Evolutionary conservation across 2,113 vertebrate genomes (phyloP), one percentile per base, ranked within the genome.

Genomic region (Campylomormyrus tamandua): DNA sequence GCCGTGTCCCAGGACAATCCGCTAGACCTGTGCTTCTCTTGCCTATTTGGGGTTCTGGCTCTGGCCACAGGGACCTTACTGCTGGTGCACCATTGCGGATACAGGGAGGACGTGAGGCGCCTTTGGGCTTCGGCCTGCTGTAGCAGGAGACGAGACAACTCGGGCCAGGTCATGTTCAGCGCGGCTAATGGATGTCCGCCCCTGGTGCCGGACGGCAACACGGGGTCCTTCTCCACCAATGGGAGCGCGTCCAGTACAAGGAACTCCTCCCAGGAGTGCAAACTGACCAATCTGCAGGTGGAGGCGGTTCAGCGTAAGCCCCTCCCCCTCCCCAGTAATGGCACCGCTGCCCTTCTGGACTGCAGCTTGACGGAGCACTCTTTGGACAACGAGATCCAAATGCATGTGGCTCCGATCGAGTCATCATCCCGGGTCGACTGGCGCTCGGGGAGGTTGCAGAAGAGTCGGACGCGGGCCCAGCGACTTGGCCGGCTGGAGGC

Each of bases 141-240:
- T 91, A 96, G 96, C 0, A 96, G 97, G 49, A 95, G 97, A 88
- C 96, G 95, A 10, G 92, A 96, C 0, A 98, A 98, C 85, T 96
- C 96, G 0, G 95, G 96, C 1, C 97, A 97, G 86, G 97, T 98
- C 1, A 93, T 90, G 89, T 93, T 96, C 0, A 39, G 0, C 97
- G 96, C 0, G 10, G 62, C n/a, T 27, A 31, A 70, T 31, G 74
- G 74, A 35, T 19, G 35, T 35, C 35, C 74, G 15, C 2, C 31
- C 13, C 74, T 39, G 35, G 74, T 42, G 35, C 6, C 74, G 1
- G 19, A 2, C 5, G 17, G 74, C 74, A 80, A 8, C 74, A 95
- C 97, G 0, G 98, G 99, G 42, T 99, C 98, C 0, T 99, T 97
- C 0, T 97, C 97, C 94, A 99, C 98, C 0, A 99, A 98, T 56